Conservation (phyloP, 1,140 invertebrate genomes). For the Drosophila seguyi region DNA sequence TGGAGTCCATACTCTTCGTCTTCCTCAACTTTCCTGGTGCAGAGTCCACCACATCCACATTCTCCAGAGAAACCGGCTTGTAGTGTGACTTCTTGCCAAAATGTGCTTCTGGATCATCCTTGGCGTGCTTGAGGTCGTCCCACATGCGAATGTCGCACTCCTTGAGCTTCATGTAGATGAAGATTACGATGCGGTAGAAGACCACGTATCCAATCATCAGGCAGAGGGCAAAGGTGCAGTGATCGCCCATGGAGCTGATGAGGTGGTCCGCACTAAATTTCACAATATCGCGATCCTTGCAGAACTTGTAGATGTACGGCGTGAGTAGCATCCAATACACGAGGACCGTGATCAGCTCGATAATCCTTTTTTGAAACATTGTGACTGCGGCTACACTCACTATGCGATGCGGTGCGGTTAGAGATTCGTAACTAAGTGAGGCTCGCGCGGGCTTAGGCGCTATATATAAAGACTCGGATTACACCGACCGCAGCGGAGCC, state of each 20-base stretch:
- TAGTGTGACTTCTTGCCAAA: conserved; percentile 60
- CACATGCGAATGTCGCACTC: conserved; percentile 70
- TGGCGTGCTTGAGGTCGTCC: conserved; percentile 61
- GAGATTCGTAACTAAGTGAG: conserved; percentile 74
- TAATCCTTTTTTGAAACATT: conserved; percentile 80
- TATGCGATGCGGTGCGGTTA: conserved; percentile 52
- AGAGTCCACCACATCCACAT: conserved; percentile 62
- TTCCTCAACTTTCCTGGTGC: conserved; percentile 1
- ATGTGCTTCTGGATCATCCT: conserved; percentile 61
- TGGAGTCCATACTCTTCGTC: conserved; percentile 5
- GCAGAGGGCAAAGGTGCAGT: conserved; percentile 54
- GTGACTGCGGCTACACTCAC: neutral
- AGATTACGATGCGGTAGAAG: conserved; percentile 66
- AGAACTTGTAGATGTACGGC: conserved; percentile 64
- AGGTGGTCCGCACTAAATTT: conserved; percentile 54
- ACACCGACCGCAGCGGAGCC: conserved; percentile 49
- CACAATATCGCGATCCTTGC: conserved; percentile 43
- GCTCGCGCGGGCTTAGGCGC: conserved; percentile 44
- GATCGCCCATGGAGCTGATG: conserved; percentile 56
- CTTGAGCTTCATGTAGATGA: conserved; percentile 73
- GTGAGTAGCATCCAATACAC: conserved; percentile 70
- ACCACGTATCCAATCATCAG: conserved; percentile 62
- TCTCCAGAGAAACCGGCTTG: conserved; percentile 64
- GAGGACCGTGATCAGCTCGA: conserved; percentile 69
- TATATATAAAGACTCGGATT: conserved; percentile 59